Base-by-base conservation (phyloP, 2,888 invertebrate genomes). In the Geotrupes spiniger region DNA sequence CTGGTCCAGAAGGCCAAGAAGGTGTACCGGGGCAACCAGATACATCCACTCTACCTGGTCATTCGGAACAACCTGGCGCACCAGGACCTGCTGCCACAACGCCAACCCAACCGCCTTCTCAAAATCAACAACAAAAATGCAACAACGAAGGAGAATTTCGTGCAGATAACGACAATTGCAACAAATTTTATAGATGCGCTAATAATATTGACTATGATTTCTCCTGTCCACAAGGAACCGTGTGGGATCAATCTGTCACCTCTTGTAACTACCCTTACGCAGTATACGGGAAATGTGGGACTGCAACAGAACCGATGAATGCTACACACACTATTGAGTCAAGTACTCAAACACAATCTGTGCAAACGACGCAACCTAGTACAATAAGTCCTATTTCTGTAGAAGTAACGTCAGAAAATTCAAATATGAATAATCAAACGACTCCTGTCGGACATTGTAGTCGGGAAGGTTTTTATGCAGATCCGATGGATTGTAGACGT, bases 151-250 rank as follows among this genome's bases (percentile, higher is more conserved):
- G 21, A 21, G 89, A 89, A 39, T 90, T 87, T 68, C 78, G 83
- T 63, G 80, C 82, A n/a, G 82, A 89, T 69, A 75, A 78, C 25
- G 73, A 73, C 39, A 78, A 89, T 63, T 89, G 89, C 63, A 81
- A 77, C 49, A 86, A 83, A 66, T 89, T 89, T 74, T 87, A 86
- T 66, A 78, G 89, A 57, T 89, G 89, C 69, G 85, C 87, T 15
- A 75, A 77, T 46, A 77, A 79, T 59, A 81, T 74, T 42, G 83
- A 80, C 71, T 83, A 85, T 64, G 83, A 86, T 52, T 90, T 86
- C 66, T 74, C 74, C 9, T 90, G 89, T 68, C 84, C 83, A 2
- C 79, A 83, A 48, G 88, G 87, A 41, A 89, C 89, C 2, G 83
- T 85, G 21, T 90, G 89, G 89, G 87, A 88, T 71, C 77, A 81